Evolutionary conservation across 2,797 vertebrate genomes (phyloP).

Genomic region (Anguilla obscura): DNA sequence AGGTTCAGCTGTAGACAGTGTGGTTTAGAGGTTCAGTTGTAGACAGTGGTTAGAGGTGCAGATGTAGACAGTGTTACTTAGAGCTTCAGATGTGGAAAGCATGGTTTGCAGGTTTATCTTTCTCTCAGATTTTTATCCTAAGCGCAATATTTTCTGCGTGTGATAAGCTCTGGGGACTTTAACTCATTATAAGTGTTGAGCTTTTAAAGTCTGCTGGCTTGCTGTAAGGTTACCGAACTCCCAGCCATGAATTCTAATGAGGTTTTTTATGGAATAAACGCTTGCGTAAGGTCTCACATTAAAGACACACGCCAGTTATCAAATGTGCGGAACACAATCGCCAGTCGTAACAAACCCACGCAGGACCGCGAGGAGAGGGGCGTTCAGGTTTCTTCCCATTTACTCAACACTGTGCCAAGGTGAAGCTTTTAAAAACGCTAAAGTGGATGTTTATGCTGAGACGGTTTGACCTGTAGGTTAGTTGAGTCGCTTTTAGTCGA

Average conservation of each 20-base stretch:
- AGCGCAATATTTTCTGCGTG: not conserved
- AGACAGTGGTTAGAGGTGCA: not conserved
- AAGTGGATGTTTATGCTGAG: not conserved
- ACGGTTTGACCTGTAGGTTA: not conserved
- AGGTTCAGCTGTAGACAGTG: too few species aligned
- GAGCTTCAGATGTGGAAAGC: not conserved
- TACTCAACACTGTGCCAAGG: not conserved
- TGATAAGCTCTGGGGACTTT: not conserved
- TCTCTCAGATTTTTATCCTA: not conserved
- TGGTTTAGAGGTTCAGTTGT: not conserved
- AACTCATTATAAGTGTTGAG: not conserved
- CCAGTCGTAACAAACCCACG: not conserved
- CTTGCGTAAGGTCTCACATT: not conserved
- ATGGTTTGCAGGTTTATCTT: not conserved
- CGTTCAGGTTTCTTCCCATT: not conserved
- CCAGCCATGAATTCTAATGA: not conserved
- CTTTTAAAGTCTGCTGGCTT: conserved; percentile 2
- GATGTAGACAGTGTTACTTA: not conserved
- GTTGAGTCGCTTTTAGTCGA: not conserved
- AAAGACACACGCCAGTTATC: not conserved
- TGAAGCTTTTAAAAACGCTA: not conserved
- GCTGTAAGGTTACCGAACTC: not conserved
- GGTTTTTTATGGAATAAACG: not conserved
- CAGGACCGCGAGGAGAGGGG: not conserved
- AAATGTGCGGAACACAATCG: not conserved